Base-by-base conservation (phyloP, 2,113 vertebrate species). In the Rallus limicola region DNA sequence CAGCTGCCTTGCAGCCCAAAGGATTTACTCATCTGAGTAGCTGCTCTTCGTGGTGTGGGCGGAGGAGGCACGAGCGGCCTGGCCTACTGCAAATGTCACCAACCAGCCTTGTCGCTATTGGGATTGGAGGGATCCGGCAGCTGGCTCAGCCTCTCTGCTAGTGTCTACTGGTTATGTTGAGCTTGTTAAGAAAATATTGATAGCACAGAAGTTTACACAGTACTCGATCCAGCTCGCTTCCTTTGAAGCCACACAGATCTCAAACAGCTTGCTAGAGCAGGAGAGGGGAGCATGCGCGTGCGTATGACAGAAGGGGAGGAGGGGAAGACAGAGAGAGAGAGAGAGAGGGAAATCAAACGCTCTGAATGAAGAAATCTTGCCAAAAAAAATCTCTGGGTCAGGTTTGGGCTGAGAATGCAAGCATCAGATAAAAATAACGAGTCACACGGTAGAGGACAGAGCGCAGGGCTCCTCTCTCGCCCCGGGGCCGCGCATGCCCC, bases 371-470 rank as follows among this genome's bases (percentile, higher is more conserved):
- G 96, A 96, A 96, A 95, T 62, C 95, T 92, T 34, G 93, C 96
- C 81, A 78, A 92, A 72, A 48, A 48, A 48, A 90, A 92, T 97
- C 93, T 96, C 92, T 59, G 96, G 93, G 97, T 96, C 76, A 97
- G 96, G 97, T 98, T 96, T 93, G 97, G 98, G 97, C 96, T 53
- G 96, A 95, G 98, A 98, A 98, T 91, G 98, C 97, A 85, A 97
- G 98, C 98, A 98, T 96, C 95, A 97, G 98, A 98, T 98, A 99
- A 99, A 99, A 99, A 99, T 98, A 99, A 98, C 97, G 97, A 98
- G 98, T 98, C 98, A 97, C 97, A 97, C 91, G 92, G 98, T 82
- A 92, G 98, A 98, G 98, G 98, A 98, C 98, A 93, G 98, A 98
- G 97, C 97, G 89, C 96, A 2, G 82, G 85, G 96, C 94, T 95